Evolutionary conservation across 2,113 vertebrate species (phyloP).

Genomic region (Spizaetus ornatus): DNA sequence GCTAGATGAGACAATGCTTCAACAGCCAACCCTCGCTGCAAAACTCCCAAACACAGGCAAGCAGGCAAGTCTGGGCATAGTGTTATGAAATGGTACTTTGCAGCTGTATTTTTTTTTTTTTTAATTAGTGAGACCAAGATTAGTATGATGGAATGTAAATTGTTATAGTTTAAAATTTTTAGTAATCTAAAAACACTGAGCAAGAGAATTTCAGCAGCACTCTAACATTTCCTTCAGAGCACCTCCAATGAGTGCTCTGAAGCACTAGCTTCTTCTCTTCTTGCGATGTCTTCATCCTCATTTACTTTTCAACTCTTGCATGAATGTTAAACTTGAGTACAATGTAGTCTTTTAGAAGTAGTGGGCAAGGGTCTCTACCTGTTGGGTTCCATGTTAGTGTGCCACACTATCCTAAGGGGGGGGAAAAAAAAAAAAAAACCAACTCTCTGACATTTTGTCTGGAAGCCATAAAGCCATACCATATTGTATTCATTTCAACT

Average conservation of each 20-base stretch:
- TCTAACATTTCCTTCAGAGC: background rate
- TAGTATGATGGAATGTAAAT: background rate
- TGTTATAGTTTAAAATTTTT: background rate
- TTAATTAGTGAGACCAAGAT: background rate
- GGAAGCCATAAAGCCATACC: background rate
- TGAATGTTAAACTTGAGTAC: background rate
- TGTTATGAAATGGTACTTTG: background rate
- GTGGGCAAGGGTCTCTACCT: background rate
- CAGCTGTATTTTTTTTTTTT: background rate
- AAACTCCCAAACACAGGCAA: background rate
- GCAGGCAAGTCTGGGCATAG: background rate
- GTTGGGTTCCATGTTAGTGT: background rate
- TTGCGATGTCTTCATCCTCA: background rate
- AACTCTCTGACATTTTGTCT: background rate
- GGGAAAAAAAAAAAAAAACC: no score
- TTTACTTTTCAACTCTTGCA: background rate
- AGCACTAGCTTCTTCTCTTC: background rate
- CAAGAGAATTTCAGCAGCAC: background rate
- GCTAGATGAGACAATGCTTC: background rate
- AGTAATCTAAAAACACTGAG: background rate
- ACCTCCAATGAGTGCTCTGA: background rate
- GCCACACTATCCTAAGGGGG: background rate
- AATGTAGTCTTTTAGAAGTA: background rate
- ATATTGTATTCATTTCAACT: background rate
- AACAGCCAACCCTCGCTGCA: background rate